Base-by-base conservation (phyloP, 2,888 invertebrate species). In the Gibbula magus region DNA sequence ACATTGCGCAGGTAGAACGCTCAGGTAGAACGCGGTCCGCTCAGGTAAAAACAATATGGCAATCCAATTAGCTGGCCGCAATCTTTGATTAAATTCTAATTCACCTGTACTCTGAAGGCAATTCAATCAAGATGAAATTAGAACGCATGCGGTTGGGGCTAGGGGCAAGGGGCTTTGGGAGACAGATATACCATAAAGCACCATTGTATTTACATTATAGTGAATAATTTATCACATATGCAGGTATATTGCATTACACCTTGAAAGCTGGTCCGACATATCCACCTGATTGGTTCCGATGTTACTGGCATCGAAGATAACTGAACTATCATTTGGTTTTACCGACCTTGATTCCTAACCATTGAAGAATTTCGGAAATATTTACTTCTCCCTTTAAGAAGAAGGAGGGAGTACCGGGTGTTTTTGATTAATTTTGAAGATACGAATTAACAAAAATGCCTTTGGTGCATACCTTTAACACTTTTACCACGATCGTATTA, bases 61-160 rank as follows among this genome's bases (percentile, higher is more conserved):
- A 75, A 75, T 54, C 74, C 80, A 80, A 80, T 80, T 80, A 80
- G 54, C 39, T 25, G n/a, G 32, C 66, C 73, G 61, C 80, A 80
- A 80, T 77, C 74, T 80, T 80, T 80, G 77, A 80, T 80, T 80
- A 80, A 80, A 80, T 77, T 80, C 80, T 80, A 77, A 77, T 80
- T 77, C 77, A 80, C 80, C 80, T 80, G 77, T 54, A 52, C 54
- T 54, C 76, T 25, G 25, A 32, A 45, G 54, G 77, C 32, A 61
- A 74, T 74, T 70, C 74, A 80, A 80, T 80, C 80, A 80, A 80
- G 74, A 73, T 80, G 73, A 75, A 80, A 77, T 73, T 32, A 32
- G 53, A 67, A 74, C 79, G 39, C 70, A 70, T 77, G 77, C n/a
- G 35, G 70, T 20, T 70, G 70, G 35, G 35, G 10, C 70, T 35